A percentile compares a stretch with the other conserved stretches of the same genome.
Conservation (phyloP, 2,113 vertebrate species). For the Melanotaenia duboulayi region DNA sequence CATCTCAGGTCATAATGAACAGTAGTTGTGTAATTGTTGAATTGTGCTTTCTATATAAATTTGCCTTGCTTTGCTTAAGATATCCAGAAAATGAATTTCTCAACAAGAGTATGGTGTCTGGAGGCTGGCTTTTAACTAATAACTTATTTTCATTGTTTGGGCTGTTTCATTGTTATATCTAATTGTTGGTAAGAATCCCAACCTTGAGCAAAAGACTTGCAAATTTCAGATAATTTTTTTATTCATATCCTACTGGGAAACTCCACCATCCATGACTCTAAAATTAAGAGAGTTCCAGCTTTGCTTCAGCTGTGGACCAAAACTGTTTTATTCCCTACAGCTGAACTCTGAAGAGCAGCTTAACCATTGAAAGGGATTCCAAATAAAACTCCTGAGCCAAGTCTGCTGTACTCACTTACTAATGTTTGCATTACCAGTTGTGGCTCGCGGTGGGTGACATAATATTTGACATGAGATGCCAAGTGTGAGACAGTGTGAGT, state of each 20-base stretch:
- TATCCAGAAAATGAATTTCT: too few species aligned
- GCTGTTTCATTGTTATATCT: background rate
- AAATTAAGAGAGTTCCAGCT: conserved; percentile 9
- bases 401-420: conserved; percentile 56
- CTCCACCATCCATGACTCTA: background rate
- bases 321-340: conserved; percentile 42
- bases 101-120: background rate
- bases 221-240: background rate
- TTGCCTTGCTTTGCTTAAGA: background rate
- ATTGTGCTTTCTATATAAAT: too few species aligned
- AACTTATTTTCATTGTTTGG: conserved; percentile 6
- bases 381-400: conserved; percentile 33
- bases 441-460: conserved; percentile 55
- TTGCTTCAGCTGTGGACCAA: background rate
- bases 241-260: conserved; percentile 17
- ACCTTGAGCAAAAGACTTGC: background rate
- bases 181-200: background rate
- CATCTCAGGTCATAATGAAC: too few species aligned
- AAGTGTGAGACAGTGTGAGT: conserved; percentile 61
- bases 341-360: conserved; percentile 31
- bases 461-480: conserved; percentile 68
- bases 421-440: conserved; percentile 47
- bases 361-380: conserved; percentile 34
- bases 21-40: too few species aligned
- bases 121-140: background rate